Evolutionary conservation across 2,888 invertebrate genomes (phyloP), one percentile per base, ranked within the genome.

Genomic region (Caenorhabditis sp.): DNA sequence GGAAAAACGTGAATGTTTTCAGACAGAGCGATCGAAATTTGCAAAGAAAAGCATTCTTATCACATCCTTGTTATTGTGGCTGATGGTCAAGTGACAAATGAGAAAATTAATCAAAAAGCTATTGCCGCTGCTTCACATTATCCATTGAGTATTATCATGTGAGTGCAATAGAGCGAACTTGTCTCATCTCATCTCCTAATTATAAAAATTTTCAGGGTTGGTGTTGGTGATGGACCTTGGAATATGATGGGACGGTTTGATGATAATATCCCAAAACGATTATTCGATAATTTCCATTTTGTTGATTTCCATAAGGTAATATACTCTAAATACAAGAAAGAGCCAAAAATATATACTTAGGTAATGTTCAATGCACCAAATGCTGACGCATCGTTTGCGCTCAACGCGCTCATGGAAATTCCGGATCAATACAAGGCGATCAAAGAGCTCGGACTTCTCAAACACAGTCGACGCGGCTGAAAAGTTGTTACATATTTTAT

Each of bases 221-320:
- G 90, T 10, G 90, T 90, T 1, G 90, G 90, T 20, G 90, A 90
- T 80, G 90, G 90, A 25, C 90, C 90, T 0, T 90, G 90, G 90
- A 88, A 89, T 61, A 89, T 88, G 85, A 90, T 90, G 89, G 88
- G 88, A 57, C 88, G 89, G 67, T 90, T 90, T 84, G 90, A 90
- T 81, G 89, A 90, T 70, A 85, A 87, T 27, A 83, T 90, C 54
- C 90, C 90, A 8, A 84, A 88, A 61, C 84, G 90, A 65, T 86
- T 89, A 56, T 90, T 90, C 85, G 90, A 90, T 84, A 90, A 90
- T 83, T 90, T 90, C 86, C 90, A 90, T 75, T 90, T 90, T 85
- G 90, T 90, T 36, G 89, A 90, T 76, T 90, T 89, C 84, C 88
- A 89, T 76, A 87, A 87, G 78, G 88, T 89, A 31, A 31, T 10